Percentiles rank a stretch among this genome's conserved stretches.
phyloP scores from a whole-genome alignment of 2,113 vertebrate genomes.

The Piaya cayana region DNA sequence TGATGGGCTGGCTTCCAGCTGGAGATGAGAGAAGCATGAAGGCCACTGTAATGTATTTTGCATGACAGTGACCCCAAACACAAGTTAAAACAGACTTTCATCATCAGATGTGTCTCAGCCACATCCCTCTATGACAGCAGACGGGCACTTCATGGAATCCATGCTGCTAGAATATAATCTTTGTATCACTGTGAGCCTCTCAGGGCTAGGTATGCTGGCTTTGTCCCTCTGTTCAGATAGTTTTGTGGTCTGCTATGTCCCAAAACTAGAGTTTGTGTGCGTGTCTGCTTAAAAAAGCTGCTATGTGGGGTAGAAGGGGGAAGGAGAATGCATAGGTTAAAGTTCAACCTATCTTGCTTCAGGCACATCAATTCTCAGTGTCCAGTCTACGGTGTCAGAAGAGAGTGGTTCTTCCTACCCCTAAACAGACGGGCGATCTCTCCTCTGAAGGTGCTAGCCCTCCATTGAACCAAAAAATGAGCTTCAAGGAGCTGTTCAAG shows the following conservation, averaged over 20 bases:
- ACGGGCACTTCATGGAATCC: neutral
- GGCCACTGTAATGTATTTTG: neutral
- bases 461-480: neutral
- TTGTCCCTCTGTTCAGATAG: neutral
- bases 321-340: neutral
- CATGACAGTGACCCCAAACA: neutral
- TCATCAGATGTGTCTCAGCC: neutral
- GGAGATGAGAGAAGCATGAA: neutral
- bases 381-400: neutral
- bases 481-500: neutral
- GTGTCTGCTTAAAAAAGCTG: neutral
- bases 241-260: neutral
- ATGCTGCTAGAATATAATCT: neutral
- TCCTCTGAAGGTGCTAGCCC: neutral
- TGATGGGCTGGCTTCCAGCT: conserved; percentile 40
- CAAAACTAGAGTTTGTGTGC: neutral
- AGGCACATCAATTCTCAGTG: neutral
- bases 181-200: neutral
- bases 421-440: accelerated
- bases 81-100: neutral
- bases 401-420: neutral
- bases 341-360: neutral
- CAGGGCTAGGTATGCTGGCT: neutral
- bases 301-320: neutral
- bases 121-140: neutral